Evolutionary conservation across 2,113 vertebrate genomes (phyloP), one percentile per base, ranked within the genome.

Genomic region (Anthoscopus minutus): DNA sequence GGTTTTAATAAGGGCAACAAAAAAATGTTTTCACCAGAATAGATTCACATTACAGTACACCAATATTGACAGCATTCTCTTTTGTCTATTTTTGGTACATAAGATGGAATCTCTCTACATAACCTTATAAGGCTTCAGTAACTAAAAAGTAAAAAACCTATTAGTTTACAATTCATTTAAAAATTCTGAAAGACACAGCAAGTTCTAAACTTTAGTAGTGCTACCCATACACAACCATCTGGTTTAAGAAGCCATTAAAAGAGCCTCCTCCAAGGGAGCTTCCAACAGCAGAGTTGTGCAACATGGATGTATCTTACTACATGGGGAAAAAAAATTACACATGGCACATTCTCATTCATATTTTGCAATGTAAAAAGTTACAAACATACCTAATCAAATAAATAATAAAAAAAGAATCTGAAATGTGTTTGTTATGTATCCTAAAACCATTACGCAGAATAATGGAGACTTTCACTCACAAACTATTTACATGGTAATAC

Each of bases 401-500:
- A 99, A 99, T 99, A 99, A 98, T 60, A 65, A 93, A 87, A 98
- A 98, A 98, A 97, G 73, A 96, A 97, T 97, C 92, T 95, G 98
- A 96, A 97, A 97, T 97, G 84, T 97, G 96, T 98, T 96, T 97
- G 96, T 98, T 98, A 97, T 97, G 97, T 95, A 91, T 97, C 88
- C 97, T 98, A 98, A 97, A 97, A 97, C 94, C 97, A 98, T 98
- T 98, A 98, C 2, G 93, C 94, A 98, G 97, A 97, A 98, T 98
- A 98, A 98, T 98, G 98, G 98, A 96, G 98, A 97, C 97, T 97
- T 98, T 95, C 96, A 97, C 98, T 98, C 98, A 96, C 93, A 93
- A 97, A 97, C 95, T 99, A 99, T 99, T 98, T 99, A 99, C 99
- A 99, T 77, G 96, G 97, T 97, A 97, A 97, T 97, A 98, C 98